Percentiles rank a stretch among this genome's conserved stretches.
Evolutionary conservation across 2,113 vertebrate genomes (phyloP).

Genomic region (Hucho hucho): DNA sequence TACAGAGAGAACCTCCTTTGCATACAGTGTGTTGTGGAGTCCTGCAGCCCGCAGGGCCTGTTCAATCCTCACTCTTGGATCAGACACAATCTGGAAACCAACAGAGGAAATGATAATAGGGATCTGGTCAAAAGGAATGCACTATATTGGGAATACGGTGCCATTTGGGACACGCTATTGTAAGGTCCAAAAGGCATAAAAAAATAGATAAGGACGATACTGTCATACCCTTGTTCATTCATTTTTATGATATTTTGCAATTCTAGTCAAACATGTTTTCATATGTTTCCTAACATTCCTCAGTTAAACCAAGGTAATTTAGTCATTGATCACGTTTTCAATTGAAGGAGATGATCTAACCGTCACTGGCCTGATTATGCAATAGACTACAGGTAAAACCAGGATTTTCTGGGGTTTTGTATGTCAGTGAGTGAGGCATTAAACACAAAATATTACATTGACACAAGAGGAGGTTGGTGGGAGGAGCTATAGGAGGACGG

Average conservation of each 20-base stretch:
- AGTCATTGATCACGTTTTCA: background rate
- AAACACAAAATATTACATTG: no score
- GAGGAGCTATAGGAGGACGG: no score
- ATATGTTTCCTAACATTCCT: background rate
- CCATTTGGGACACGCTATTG: background rate
- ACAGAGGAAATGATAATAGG: background rate
- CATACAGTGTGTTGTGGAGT: constrained; percentile 84
- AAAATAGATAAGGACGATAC: background rate
- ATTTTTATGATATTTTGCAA: background rate
- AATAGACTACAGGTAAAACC: no score
- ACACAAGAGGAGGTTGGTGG: no score
- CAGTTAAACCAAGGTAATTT: background rate
- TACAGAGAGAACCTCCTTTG: constrained; percentile 79
- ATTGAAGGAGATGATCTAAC: background rate
- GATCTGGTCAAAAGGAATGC: background rate
- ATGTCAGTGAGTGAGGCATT: no score
- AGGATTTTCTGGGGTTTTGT: constrained; percentile 18
- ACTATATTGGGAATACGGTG: background rate
- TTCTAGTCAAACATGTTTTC: background rate
- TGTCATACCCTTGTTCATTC: background rate
- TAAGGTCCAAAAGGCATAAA: background rate
- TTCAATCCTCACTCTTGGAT: constrained; percentile 86
- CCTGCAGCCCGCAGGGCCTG: constrained; percentile 86
- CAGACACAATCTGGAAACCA: constrained; percentile 84
- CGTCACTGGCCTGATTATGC: no score